Conservation (phyloP, 2,113 vertebrate species). For the Hylia prasina region DNA sequence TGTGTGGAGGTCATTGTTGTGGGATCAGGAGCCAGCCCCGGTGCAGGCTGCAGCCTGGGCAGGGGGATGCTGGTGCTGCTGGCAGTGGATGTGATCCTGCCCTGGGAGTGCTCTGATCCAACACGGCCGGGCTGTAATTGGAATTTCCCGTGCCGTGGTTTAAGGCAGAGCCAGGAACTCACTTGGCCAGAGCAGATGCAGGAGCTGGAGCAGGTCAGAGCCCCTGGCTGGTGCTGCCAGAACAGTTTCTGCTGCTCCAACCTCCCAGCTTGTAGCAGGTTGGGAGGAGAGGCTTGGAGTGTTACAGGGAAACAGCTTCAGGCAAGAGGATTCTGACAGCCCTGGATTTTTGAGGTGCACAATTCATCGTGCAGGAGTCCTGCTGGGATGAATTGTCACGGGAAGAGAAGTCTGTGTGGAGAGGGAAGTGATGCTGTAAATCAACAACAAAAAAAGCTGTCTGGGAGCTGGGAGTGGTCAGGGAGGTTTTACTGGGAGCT, state of each 20-base stretch:
- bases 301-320: background rate
- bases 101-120: background rate
- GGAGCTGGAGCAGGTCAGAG: background rate
- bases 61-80: background rate
- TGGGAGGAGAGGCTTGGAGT: background rate
- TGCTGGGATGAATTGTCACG: background rate
- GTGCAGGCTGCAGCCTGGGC: background rate
- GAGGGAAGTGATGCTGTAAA: background rate
- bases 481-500: background rate
- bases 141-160: background rate
- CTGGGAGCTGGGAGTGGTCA: background rate
- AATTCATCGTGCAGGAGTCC: fast-evolving
- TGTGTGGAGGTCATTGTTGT: background rate
- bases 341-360: background rate
- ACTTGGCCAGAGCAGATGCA: background rate
- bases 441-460: background rate
- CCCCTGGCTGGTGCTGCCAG: background rate
- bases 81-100: background rate
- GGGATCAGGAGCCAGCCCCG: background rate
- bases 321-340: background rate
- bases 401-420: background rate
- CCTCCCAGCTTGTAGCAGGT: background rate
- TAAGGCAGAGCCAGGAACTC: background rate
- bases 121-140: background rate
- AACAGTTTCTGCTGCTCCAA: background rate